Evolutionary conservation across 2,888 invertebrate species (phyloP).

Genomic region (Tenthredo amoena): DNA sequence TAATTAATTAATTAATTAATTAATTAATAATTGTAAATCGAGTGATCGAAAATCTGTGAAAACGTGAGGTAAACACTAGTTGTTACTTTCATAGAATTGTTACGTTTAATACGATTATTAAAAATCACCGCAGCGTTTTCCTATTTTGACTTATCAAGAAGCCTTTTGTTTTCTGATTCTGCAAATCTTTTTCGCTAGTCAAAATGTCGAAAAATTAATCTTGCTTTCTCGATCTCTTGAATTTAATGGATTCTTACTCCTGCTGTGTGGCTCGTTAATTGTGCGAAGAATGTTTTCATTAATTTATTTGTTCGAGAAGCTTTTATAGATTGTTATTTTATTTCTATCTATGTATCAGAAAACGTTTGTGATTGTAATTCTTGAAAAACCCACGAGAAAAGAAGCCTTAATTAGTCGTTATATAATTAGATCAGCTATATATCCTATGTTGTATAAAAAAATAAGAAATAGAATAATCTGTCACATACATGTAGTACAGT

Average conservation of each 20-base stretch:
- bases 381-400: conserved; percentile 23
- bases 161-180: background rate
- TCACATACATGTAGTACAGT: conserved; percentile 30
- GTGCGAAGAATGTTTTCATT: background rate
- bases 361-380: background rate
- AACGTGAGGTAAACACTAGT: background rate
- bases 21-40: background rate
- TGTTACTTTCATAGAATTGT: background rate
- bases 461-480: conserved; percentile 39
- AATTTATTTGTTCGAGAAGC: background rate
- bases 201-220: background rate
- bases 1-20: background rate
- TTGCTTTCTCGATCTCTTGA: no score
- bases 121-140: background rate
- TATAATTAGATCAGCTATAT: conserved; percentile 18
- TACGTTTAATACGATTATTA: background rate
- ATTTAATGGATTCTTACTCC: background rate
- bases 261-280: no score
- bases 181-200: background rate
- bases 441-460: conserved; percentile 52
- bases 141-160: background rate
- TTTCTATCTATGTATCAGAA: background rate
- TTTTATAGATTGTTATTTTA: background rate
- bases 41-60: background rate
- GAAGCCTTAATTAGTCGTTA: conserved; percentile 36